Evolutionary conservation across 2,797 vertebrate genomes (phyloP).

Genomic region (Lemur catta): DNA sequence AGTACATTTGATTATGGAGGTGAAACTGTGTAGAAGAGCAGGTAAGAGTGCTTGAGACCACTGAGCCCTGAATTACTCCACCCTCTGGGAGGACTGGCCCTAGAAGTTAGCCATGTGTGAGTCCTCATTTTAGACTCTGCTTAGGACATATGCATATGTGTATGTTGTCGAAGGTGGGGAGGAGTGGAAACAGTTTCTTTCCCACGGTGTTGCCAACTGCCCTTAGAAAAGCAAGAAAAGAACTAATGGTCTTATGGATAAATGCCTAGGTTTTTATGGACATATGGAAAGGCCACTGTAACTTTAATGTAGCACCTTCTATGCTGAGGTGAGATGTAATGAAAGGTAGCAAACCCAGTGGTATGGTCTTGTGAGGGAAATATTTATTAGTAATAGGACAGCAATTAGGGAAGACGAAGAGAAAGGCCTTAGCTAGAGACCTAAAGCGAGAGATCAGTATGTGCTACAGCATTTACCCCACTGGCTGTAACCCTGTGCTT

Average conservation of each 20-base stretch:
- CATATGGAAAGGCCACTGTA: neutral
- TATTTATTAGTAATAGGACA: neutral
- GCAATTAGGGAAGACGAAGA: neutral
- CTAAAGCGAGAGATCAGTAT: neutral
- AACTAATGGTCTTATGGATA: neutral
- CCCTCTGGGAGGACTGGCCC: neutral
- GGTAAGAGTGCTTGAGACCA: neutral
- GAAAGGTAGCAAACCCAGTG: neutral
- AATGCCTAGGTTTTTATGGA: neutral
- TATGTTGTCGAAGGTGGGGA: neutral
- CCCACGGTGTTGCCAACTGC: neutral
- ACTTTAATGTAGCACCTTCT: neutral
- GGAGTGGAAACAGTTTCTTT: neutral
- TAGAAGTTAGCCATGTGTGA: neutral
- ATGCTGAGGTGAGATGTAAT: neutral
- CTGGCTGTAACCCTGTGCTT: neutral
- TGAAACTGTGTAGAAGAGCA: neutral
- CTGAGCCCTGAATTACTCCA: neutral
- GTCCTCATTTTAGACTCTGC: neutral
- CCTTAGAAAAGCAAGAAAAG: neutral
- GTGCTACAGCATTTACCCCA: neutral
- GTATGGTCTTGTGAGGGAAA: neutral
- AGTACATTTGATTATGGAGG: neutral
- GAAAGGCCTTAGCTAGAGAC: neutral
- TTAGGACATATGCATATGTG: neutral